A percentile compares a stretch with the other conserved stretches of the same genome.
Evolutionary conservation across 1,140 invertebrate species (phyloP).

Genomic region (Coenobita brevimanus): DNA sequence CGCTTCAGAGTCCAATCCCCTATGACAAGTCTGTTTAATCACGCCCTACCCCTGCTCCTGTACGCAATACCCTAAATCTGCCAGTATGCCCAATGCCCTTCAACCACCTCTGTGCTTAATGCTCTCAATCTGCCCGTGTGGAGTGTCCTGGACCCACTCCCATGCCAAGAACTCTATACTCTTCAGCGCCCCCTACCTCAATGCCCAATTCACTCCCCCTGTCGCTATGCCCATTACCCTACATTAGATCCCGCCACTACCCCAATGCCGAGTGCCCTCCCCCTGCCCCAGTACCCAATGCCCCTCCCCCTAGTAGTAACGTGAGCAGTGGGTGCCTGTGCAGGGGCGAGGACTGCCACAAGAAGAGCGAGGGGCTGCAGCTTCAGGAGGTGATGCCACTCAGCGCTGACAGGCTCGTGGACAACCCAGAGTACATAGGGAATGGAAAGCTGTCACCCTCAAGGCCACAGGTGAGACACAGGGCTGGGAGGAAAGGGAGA

Average conservation of each 20-base stretch:
- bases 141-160: too few relatives aligned
- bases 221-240: background rate
- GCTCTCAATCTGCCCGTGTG: too few relatives aligned
- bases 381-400: constrained; percentile 59
- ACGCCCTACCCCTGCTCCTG: too few relatives aligned
- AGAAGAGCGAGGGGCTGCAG: constrained; percentile 61
- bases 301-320: constrained; percentile 19
- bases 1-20: too few relatives aligned
- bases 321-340: constrained; percentile 63
- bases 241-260: background rate
- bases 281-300: background rate
- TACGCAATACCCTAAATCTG: too few relatives aligned
- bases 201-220: background rate
- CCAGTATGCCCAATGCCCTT: too few relatives aligned
- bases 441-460: constrained; percentile 38
- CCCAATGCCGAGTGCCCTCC: background rate
- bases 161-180: too few relatives aligned
- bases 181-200: too few relatives aligned
- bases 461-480: constrained; percentile 5
- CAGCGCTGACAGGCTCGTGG: constrained; percentile 53
- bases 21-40: too few relatives aligned
- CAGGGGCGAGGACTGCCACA: constrained; percentile 49
- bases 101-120: too few relatives aligned
- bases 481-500: background rate
- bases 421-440: constrained; percentile 61